Conservation (phyloP, 2,888 invertebrate genomes). For the Selenia dentaria region DNA sequence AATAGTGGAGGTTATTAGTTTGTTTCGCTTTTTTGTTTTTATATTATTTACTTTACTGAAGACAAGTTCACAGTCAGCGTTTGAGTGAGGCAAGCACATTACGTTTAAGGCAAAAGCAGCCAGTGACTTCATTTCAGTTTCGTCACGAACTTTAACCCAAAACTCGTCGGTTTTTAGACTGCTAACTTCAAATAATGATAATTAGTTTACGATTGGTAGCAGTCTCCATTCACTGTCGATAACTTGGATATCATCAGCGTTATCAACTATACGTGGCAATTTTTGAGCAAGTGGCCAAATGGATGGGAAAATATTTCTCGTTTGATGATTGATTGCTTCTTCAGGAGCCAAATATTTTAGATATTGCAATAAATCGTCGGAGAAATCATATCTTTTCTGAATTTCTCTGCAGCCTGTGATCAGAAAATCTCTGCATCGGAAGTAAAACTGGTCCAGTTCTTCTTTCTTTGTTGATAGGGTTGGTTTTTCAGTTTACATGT, state of each 20-base stretch:
- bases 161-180: conserved; percentile 15
- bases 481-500: background rate
- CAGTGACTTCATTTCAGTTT: conserved; percentile 1
- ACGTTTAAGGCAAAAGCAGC: conserved; percentile 5
- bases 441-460: no score
- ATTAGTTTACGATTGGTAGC: conserved; percentile 12
- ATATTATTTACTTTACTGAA: conserved; percentile 20
- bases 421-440: conserved; percentile 1
- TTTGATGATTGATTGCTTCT: conserved; percentile 4
- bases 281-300: conserved; percentile 6
- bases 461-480: no score
- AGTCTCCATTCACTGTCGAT: conserved; percentile 16
- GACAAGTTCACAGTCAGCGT: conserved; percentile 9
- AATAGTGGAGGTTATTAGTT: conserved; percentile 13
- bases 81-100: conserved; percentile 15
- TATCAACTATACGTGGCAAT: conserved; percentile 8
- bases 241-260: conserved; percentile 7
- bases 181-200: conserved; percentile 7
- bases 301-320: conserved; percentile 6
- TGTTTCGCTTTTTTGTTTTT: conserved; percentile 12
- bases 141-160: conserved; percentile 7
- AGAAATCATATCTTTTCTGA: background rate
- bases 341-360: conserved; percentile 5
- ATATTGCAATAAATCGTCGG: background rate
- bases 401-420: conserved; percentile 2